These are phyloP conservation scores for Molorchus minor DNA, from an alignment of 2,888 invertebrate genomes.

Conservation along the genomic window DNA sequence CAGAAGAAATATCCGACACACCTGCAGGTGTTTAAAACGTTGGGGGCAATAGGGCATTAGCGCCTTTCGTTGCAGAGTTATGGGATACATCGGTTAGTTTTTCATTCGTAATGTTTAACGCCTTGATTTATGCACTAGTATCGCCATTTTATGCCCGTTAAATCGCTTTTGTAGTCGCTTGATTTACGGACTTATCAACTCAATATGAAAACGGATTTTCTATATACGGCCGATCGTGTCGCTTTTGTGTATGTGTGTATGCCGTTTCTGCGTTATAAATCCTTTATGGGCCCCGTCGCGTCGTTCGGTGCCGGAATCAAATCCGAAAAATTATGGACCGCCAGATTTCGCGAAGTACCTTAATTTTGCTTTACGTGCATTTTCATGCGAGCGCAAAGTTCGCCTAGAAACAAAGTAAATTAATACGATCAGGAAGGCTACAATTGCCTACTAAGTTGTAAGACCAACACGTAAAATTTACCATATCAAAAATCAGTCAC, in stretches of 20 bases:
- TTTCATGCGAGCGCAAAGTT: no score
- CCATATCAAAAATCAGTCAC: no score
- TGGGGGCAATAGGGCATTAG: conserved; percentile 35
- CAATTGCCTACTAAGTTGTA: no score
- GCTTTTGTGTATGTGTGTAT: conserved; percentile 25
- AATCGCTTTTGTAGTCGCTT: conserved; percentile 54
- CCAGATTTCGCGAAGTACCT: no score
- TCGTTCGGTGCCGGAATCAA: neutral
- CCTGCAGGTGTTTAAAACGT: conserved; percentile 35
- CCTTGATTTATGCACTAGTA: conserved; percentile 56
- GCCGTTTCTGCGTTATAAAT: conserved; percentile 27
- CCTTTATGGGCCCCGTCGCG: conserved; percentile 9
- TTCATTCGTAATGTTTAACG: conserved; percentile 56
- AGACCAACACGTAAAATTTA: no score
- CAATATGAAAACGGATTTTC: conserved; percentile 51
- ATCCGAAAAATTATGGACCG: neutral
- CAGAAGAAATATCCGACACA: conserved; percentile 1
- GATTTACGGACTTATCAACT: conserved; percentile 53
- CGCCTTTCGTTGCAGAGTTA: conserved; percentile 38
- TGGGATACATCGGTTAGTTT: conserved; percentile 47
- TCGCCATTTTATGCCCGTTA: conserved; percentile 53
- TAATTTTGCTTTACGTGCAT: no score
- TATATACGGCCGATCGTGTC: conserved; percentile 24
- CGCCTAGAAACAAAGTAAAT: no score
- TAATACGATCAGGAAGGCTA: no score